Conservation (phyloP, 2,888 invertebrate genomes). For the Caenorhabditis wallacei region DNA sequence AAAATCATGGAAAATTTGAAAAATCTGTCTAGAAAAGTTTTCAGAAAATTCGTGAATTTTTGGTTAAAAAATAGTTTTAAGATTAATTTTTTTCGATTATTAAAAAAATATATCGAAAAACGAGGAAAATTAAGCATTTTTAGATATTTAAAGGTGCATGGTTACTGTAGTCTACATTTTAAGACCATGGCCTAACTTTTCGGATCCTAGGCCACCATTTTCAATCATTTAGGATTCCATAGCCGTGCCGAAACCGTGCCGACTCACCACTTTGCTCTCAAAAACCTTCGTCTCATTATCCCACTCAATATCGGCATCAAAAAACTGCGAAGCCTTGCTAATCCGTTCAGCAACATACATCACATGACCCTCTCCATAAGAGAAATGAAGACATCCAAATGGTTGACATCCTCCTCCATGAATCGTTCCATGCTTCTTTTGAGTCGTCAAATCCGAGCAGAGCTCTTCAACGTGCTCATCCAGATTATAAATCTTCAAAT, state of each 20-base stretch:
- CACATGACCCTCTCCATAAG: constrained; percentile 79
- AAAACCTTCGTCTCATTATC: constrained; percentile 78
- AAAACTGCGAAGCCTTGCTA: constrained; percentile 76
- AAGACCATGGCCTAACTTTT: too few relatives aligned
- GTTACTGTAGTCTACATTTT: too few relatives aligned
- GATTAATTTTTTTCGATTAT: too few relatives aligned
- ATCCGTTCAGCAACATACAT: constrained; percentile 80
- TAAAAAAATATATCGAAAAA: too few relatives aligned
- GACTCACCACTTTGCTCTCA: constrained; percentile 72
- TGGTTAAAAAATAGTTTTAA: too few relatives aligned
- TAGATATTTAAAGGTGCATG: too few relatives aligned
- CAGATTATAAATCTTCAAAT: constrained; percentile 72
- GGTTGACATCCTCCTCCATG: constrained; percentile 65
- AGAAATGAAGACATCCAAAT: constrained; percentile 79
- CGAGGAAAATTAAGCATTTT: too few relatives aligned
- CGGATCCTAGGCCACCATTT: too few relatives aligned
- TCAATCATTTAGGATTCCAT: too few relatives aligned
- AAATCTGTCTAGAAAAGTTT: too few relatives aligned
- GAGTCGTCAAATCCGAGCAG: constrained; percentile 72
- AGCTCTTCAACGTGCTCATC: constrained; percentile 70
- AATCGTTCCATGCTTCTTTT: constrained; percentile 79
- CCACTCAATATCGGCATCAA: constrained; percentile 81
- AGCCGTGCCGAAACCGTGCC: neutral
- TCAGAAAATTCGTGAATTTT: too few relatives aligned
- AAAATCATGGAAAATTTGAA: too few relatives aligned